Evolutionary conservation across 2,797 vertebrate genomes (phyloP).

Genomic region (Spheniscus humboldti): DNA sequence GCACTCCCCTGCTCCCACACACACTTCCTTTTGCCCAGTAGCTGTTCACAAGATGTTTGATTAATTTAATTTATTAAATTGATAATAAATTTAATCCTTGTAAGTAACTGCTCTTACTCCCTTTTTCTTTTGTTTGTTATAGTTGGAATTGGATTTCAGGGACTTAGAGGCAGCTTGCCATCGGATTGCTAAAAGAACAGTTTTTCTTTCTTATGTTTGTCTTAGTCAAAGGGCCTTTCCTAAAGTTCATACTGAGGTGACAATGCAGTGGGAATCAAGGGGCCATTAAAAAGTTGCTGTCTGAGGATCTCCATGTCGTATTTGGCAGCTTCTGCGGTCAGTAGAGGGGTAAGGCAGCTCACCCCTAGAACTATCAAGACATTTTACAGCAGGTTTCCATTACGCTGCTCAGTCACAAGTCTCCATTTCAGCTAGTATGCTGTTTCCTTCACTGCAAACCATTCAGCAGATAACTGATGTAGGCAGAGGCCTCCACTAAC

Average conservation of each 20-base stretch:
- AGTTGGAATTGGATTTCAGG: background rate
- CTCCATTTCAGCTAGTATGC: background rate
- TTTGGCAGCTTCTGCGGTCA: background rate
- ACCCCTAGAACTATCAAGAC: background rate
- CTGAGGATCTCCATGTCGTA: background rate
- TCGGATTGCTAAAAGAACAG: background rate
- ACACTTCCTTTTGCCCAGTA: background rate
- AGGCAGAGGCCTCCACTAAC: background rate
- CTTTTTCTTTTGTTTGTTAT: background rate
- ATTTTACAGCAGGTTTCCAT: background rate
- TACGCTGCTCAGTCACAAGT: background rate
- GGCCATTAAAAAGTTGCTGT: background rate
- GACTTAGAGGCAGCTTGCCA: background rate
- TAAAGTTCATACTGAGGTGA: background rate
- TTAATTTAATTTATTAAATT: background rate
- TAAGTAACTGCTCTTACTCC: background rate
- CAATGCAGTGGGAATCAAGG: background rate
- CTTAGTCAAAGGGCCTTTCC: background rate
- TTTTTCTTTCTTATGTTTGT: background rate
- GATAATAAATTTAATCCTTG: background rate
- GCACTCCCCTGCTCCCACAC: background rate
- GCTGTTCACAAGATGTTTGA: background rate
- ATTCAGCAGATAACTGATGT: background rate
- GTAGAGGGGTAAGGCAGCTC: background rate
- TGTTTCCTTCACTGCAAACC: background rate